Base-by-base conservation (phyloP, 2,113 vertebrate species). In the Gallinago media region DNA sequence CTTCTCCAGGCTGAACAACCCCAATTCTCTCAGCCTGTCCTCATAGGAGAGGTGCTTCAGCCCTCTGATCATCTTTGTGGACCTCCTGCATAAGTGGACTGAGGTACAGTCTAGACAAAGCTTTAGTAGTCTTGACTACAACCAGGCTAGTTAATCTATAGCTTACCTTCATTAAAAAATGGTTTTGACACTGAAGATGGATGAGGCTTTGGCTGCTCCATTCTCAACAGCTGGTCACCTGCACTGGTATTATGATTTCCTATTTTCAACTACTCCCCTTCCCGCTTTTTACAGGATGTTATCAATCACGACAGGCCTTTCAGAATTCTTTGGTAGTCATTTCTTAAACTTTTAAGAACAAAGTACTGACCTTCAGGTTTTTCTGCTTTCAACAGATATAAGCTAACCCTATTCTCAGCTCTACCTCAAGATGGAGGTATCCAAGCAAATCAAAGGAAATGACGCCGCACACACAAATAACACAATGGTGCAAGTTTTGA, bases 171-270 rank as follows among this genome's bases (percentile, higher is more conserved):
- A 38, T 61, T 38, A 38, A 87, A 87, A 90, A 63, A n/a, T 15
- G 12, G 42, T 38, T 66, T 54, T 70, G 23, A 75, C 18, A 31
- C 32, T 65, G 32, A 20, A 81, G 15, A 66, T 10, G 12, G 32
- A 67, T 27, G 11, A 52, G 31, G 76, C 54, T 78, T 67, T 78
- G 66, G 52, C 38, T 62, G 47, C 19, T 20, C 22, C 19, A 19
- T 27, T 80, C 80, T 50, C 85, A 85, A 54, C 52, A 81, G 75
- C 36, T 81, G 46, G 70, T 66, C 80, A 81, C 65, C 59, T 85
- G 21, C 42, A 77, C 3, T 3, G 1, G 46, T 67, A 38, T 11
- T 55, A 61, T 0, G 0, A 59, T 46, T 56, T 72, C 40, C 23
- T 76, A 15, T 34, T 80, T 65, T 65, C 46, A 65, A 5, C 26